phyloP scores from a whole-genome alignment of 2,888 invertebrate genomes.

The Prosapia bicincta region DNA sequence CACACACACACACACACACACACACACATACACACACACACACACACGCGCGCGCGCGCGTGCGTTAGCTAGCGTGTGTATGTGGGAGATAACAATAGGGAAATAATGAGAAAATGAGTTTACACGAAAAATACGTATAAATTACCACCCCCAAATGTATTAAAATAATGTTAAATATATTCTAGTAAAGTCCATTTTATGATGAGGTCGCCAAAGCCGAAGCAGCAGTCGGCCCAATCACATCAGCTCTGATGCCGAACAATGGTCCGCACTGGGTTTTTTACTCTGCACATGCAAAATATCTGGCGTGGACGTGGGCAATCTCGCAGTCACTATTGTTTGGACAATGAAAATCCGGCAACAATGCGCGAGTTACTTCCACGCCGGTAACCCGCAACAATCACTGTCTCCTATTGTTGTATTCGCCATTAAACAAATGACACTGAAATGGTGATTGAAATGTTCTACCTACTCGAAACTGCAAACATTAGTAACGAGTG shows the following conservation, averaged over 20 bases:
- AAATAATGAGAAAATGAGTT: too few relatives aligned
- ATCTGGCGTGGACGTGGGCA: conserved; percentile 15
- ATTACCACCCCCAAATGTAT: neutral
- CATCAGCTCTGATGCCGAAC: conserved; percentile 12
- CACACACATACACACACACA: too few relatives aligned
- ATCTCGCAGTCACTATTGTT: neutral
- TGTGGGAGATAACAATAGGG: too few relatives aligned
- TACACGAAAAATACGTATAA: too few relatives aligned
- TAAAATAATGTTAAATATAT: neutral
- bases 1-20: too few relatives aligned
- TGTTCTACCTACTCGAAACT: conserved; percentile 5
- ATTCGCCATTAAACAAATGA: conserved; percentile 26
- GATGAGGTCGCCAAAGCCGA: conserved; percentile 25
- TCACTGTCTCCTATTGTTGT: conserved; percentile 11
- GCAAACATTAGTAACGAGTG: neutral
- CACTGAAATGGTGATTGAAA: conserved; percentile 24
- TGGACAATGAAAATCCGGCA: conserved; percentile 31
- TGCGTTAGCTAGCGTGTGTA: too few relatives aligned
- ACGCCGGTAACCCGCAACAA: conserved; percentile 26
- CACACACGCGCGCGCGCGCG: too few relatives aligned
- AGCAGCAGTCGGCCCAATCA: conserved; percentile 20
- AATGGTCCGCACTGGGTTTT: conserved; percentile 10
- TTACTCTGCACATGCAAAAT: conserved; percentile 20
- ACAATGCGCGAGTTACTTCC: conserved; percentile 46
- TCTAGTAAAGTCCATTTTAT: conserved; percentile 19